Percentiles rank a stretch among this genome's conserved stretches.
phyloP scores from a whole-genome alignment of 2,113 vertebrate genomes.

The Ochotona princeps region DNA sequence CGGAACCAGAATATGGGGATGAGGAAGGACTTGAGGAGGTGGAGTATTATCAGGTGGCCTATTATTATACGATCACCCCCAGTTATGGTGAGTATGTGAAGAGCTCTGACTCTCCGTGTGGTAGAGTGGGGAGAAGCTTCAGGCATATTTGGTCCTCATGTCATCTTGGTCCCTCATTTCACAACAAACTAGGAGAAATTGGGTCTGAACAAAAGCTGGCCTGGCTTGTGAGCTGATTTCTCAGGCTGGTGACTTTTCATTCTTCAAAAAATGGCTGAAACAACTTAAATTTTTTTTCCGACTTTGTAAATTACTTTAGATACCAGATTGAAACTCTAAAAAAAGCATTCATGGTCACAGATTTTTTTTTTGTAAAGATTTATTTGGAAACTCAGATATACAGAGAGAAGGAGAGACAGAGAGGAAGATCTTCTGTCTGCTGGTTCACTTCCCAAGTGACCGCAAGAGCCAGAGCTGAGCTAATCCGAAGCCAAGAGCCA shows the following conservation, averaged over 20 bases:
- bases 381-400: too few species aligned
- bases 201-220: background rate
- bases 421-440: too few species aligned
- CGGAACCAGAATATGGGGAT: conserved; percentile 72
- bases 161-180: background rate
- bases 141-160: background rate
- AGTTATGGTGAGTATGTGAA: conserved; percentile 73
- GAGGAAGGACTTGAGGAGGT: conserved; percentile 58
- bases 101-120: background rate
- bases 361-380: background rate
- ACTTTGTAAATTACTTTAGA: conserved; percentile 52
- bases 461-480: too few species aligned
- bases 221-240: conserved; percentile 16
- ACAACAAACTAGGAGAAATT: background rate
- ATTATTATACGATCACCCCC: conserved; percentile 76
- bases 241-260: conserved; percentile 1
- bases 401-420: too few species aligned
- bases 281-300: conserved; percentile 40
- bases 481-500: too few species aligned
- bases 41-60: conserved; percentile 75
- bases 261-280: conserved; percentile 34
- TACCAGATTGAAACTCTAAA: conserved; percentile 45
- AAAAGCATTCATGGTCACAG: conserved; percentile 12
- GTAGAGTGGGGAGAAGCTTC: background rate
- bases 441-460: too few species aligned